phyloP scores from a whole-genome alignment of 2,797 vertebrate species.

The Monodelphis domestica region DNA sequence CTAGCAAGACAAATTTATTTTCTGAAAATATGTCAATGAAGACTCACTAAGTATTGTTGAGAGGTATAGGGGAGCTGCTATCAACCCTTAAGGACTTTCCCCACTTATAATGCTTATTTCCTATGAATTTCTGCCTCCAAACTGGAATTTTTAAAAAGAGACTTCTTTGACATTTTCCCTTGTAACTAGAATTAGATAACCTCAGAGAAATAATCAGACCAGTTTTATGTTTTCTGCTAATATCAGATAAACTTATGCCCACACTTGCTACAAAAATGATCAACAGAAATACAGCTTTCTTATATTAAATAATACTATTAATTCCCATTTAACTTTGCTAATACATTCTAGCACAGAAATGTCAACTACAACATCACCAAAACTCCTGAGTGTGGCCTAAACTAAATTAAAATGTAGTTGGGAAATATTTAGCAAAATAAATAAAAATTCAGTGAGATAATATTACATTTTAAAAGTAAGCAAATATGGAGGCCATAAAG shows the following conservation, averaged over 20 bases:
- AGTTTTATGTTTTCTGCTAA: not conserved
- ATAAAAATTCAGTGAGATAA: not conserved
- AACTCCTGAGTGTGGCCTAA: not conserved
- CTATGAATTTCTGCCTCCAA: not conserved
- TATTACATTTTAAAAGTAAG: not conserved
- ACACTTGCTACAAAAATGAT: not conserved
- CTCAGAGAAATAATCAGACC: conserved; percentile 12
- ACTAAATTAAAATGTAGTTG: not conserved
- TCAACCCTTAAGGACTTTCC: not conserved
- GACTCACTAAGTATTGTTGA: not conserved
- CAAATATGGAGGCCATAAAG: not conserved
- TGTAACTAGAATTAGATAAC: not conserved
- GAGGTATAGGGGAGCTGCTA: not conserved
- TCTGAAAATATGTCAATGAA: not conserved
- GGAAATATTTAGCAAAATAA: not conserved
- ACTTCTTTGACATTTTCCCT: not conserved
- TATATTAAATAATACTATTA: not conserved
- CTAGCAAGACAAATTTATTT: not conserved
- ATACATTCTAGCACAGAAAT: not conserved
- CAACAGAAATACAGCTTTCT: not conserved
- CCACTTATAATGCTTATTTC: not conserved
- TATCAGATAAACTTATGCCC: not conserved
- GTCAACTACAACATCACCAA: not conserved
- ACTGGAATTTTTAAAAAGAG: not conserved
- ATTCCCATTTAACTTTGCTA: not conserved